These are phyloP conservation scores for Penaeus monodon DNA, from an alignment of 2,888 invertebrate genomes.

Conservation along the genomic window DNA sequence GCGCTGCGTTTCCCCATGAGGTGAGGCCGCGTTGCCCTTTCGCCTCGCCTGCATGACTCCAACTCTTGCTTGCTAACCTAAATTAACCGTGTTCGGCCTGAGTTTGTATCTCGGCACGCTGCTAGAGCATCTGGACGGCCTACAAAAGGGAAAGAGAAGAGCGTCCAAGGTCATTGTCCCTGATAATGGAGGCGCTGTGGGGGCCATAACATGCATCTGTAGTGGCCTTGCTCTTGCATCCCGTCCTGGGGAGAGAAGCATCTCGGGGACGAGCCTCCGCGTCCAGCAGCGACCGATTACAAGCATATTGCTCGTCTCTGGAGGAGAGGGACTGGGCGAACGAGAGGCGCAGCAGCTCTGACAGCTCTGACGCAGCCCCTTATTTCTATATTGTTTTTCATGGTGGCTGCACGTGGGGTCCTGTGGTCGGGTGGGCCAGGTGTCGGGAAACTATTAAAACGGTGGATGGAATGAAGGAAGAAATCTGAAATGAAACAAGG, in stretches of 20 bases:
- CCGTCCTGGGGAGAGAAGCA: not conserved
- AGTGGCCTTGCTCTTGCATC: not conserved
- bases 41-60: constrained; percentile 12
- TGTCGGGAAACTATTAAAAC: too few relatives aligned
- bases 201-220: constrained; percentile 19
- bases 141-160: not conserved
- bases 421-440: too few relatives aligned
- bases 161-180: constrained; percentile 47
- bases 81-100: not conserved
- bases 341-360: too few relatives aligned
- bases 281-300: too few relatives aligned
- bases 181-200: constrained; percentile 4
- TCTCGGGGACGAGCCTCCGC: too few relatives aligned
- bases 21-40: constrained; percentile 30
- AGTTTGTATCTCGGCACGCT: not conserved
- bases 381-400: too few relatives aligned
- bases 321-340: too few relatives aligned
- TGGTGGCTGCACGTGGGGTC: too few relatives aligned
- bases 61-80: not conserved
- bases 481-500: too few relatives aligned
- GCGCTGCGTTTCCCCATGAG: constrained; percentile 32
- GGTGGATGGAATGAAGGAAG: too few relatives aligned
- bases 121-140: not conserved
- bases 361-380: too few relatives aligned
- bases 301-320: too few relatives aligned